Percentiles rank a stretch among this genome's conserved stretches.
Conservation (phyloP, 1,140 invertebrate genomes). For the Frieseomelitta varia region DNA sequence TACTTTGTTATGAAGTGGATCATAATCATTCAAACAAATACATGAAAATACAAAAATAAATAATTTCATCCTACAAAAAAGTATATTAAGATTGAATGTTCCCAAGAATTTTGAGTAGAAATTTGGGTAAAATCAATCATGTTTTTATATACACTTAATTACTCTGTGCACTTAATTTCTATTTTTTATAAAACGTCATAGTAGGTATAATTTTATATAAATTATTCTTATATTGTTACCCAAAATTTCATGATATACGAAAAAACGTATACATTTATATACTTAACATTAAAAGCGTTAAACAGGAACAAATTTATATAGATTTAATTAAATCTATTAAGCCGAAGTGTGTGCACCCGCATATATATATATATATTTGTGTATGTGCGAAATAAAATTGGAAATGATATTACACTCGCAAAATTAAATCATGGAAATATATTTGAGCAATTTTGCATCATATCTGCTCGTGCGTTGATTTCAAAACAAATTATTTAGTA, state of each 20-base stretch:
- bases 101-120: neutral
- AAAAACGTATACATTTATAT: neutral
- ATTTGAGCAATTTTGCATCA: neutral
- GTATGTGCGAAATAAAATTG: conserved; percentile 19
- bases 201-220: neutral
- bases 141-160: neutral
- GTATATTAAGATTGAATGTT: neutral
- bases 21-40: conserved; percentile 25
- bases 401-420: conserved; percentile 21
- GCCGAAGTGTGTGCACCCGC: neutral
- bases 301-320: conserved; percentile 7
- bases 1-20: conserved; percentile 19
- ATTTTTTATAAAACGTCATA: neutral
- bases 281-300: conserved; percentile 31
- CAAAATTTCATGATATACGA: conserved; percentile 3
- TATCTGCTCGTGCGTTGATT: conserved; percentile 12
- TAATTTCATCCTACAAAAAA: neutral
- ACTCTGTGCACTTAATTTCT: neutral
- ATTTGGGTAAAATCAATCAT: conserved; percentile 8
- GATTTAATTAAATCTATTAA: conserved; percentile 24
- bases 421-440: conserved; percentile 28
- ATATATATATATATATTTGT: neutral
- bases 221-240: neutral
- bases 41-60: conserved; percentile 2
- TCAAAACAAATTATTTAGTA: conserved; percentile 7